A percentile compares a stretch with the other conserved stretches of the same genome.
Conservation (phyloP, 2,888 invertebrate genomes). For the Acanthoscelides obtectus region DNA sequence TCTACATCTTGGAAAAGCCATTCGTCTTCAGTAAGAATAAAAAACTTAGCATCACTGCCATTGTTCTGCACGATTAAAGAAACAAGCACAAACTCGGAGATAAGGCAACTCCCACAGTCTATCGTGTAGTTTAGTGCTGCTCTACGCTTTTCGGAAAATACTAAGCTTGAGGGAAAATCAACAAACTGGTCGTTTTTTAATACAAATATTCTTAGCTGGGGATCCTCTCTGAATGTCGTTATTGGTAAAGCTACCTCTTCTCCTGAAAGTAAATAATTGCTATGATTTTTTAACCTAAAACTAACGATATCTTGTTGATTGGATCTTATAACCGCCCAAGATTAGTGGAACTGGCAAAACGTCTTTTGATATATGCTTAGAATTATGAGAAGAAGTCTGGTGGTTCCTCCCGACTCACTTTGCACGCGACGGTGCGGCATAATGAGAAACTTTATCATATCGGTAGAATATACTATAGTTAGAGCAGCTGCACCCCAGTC, state of each 20-base stretch:
- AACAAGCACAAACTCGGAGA: constrained; percentile 39
- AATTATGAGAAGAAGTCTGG: too few relatives aligned
- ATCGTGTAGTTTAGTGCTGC: constrained; percentile 39
- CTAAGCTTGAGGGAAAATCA: constrained; percentile 5
- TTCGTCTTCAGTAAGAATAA: constrained; percentile 46
- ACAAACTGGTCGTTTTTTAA: constrained; percentile 22
- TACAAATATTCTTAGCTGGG: constrained; percentile 38
- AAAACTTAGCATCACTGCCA: constrained; percentile 45
- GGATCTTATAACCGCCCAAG: too few relatives aligned
- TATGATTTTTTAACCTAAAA: neutral
- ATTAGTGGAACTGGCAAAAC: too few relatives aligned
- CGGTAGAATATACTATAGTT: too few relatives aligned
- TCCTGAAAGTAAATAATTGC: constrained; percentile 10
- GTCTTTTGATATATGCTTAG: too few relatives aligned
- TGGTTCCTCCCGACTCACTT: too few relatives aligned
- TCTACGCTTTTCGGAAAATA: constrained; percentile 23
- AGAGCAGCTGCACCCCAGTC: too few relatives aligned
- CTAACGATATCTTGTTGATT: too few relatives aligned
- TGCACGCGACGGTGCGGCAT: too few relatives aligned
- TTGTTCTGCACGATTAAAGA: constrained; percentile 39
- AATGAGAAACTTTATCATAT: too few relatives aligned
- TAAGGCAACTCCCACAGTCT: constrained; percentile 46
- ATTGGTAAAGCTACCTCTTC: constrained; percentile 31
- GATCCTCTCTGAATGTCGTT: constrained; percentile 39
- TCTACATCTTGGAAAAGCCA: constrained; percentile 43